A percentile compares a stretch with the other conserved stretches of the same genome.
phyloP scores from a whole-genome alignment of 2,797 vertebrate species.

The Bufotes viridis region DNA sequence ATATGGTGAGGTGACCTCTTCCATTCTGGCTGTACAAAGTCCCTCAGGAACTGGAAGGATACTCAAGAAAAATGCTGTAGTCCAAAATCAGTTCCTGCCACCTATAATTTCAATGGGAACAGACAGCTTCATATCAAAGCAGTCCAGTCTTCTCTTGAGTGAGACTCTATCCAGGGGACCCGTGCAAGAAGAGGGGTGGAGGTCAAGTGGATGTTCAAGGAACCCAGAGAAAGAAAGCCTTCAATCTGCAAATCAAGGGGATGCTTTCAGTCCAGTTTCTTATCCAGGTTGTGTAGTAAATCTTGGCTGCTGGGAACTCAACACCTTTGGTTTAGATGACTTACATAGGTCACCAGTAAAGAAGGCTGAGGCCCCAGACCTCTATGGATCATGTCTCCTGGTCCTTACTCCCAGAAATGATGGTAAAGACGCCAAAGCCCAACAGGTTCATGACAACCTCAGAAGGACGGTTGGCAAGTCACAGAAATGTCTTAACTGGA shows the following conservation, averaged over 20 bases:
- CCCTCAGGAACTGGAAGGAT: background rate
- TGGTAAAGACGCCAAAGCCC: background rate
- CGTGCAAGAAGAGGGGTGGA: background rate
- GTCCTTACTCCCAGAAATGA: slow-evolving; percentile 15
- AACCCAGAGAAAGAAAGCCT: slow-evolving; percentile 32
- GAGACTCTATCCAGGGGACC: background rate
- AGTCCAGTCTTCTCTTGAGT: background rate
- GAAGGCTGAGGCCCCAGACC: slow-evolving; percentile 7
- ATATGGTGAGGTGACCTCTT: slow-evolving; percentile 14
- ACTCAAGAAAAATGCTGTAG: slow-evolving; percentile 13
- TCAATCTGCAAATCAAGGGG: background rate
- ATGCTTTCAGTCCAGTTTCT: background rate
- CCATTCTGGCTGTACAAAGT: background rate
- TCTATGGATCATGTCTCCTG: slow-evolving; percentile 40
- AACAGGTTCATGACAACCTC: background rate
- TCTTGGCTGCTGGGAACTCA: slow-evolving; percentile 31
- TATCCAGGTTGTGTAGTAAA: background rate
- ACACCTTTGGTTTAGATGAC: slow-evolving; percentile 4
- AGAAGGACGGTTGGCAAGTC: background rate
- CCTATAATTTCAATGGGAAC: slow-evolving; percentile 10
- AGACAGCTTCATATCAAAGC: background rate
- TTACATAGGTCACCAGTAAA: background rate
- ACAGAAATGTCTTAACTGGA: background rate
- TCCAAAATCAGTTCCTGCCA: slow-evolving; percentile 45
- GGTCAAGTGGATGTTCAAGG: background rate